Evolutionary conservation across 2,888 invertebrate species (phyloP).

Genomic region (Encarsia formosa): DNA sequence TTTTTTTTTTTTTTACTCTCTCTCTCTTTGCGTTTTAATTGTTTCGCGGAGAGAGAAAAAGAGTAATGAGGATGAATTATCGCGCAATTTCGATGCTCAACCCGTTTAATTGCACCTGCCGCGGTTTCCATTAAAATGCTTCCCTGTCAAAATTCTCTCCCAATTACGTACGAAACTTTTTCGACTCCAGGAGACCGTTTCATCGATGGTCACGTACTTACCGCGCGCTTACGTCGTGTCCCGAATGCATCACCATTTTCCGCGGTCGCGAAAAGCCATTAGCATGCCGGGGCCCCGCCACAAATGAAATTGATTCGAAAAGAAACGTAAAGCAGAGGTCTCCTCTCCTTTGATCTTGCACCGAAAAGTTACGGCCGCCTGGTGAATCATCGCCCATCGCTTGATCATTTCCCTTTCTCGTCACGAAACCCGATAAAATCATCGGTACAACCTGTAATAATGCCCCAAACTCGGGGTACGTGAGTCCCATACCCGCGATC

Average conservation of each 20-base stretch:
- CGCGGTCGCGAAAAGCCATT: neutral
- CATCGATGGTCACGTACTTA: neutral
- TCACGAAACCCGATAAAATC: constrained; percentile 29
- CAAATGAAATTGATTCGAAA: too few relatives aligned
- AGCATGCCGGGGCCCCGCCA: constrained; percentile 1
- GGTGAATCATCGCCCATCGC: constrained; percentile 19
- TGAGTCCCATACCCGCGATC: too few relatives aligned
- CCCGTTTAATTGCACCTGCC: constrained; percentile 15
- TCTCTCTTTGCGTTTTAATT: neutral
- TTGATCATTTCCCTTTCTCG: constrained; percentile 22
- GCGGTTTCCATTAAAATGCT: constrained; percentile 1
- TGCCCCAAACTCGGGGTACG: too few relatives aligned
- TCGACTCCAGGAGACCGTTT: neutral
- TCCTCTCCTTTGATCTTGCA: too few relatives aligned
- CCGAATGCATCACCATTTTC: constrained; percentile 18
- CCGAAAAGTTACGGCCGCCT: too few relatives aligned
- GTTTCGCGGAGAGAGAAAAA: neutral
- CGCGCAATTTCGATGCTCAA: constrained; percentile 14
- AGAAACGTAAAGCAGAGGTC: too few relatives aligned
- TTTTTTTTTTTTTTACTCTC: neutral
- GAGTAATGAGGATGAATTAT: constrained; percentile 14
- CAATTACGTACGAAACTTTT: neutral
- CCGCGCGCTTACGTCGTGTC: constrained; percentile 17
- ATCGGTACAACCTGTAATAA: neutral
- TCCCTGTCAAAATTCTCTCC: constrained; percentile 16